These are phyloP conservation scores for Neostethus bicornis DNA, from an alignment of 2,797 vertebrate genomes.

Conservation along the genomic window DNA sequence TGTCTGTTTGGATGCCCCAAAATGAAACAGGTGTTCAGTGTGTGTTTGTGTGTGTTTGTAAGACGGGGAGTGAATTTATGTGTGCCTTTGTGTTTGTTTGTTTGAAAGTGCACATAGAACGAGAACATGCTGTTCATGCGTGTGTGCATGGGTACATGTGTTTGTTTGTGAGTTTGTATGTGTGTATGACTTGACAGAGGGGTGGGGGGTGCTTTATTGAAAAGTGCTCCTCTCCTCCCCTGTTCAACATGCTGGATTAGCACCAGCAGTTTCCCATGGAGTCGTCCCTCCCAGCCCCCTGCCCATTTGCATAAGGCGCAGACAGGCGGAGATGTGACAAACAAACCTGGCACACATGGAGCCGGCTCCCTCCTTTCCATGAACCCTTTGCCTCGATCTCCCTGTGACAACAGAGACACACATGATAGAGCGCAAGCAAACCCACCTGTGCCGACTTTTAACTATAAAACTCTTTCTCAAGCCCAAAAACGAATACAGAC, in stretches of 20 bases:
- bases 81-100: slow-evolving; percentile 66
- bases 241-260: slow-evolving; percentile 85
- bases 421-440: slow-evolving; percentile 19
- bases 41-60: slow-evolving; percentile 58
- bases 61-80: slow-evolving; percentile 43
- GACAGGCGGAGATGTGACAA: slow-evolving; percentile 83
- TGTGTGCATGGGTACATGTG: slow-evolving; percentile 34
- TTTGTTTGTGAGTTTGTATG: slow-evolving; percentile 33
- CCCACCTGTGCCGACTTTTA: slow-evolving; percentile 48
- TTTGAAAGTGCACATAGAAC: slow-evolving; percentile 41
- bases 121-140: slow-evolving; percentile 40
- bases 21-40: slow-evolving; percentile 82
- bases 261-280: slow-evolving; percentile 85
- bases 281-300: slow-evolving; percentile 65
- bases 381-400: slow-evolving; percentile 54
- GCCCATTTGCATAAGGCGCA: slow-evolving; percentile 83
- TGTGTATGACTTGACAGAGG: slow-evolving; percentile 68
- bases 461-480: slow-evolving; percentile 28
- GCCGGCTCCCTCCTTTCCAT: slow-evolving; percentile 73
- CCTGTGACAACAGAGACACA: slow-evolving; percentile 38
- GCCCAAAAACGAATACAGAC: slow-evolving; percentile 40
- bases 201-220: slow-evolving; percentile 75
- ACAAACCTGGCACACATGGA: slow-evolving; percentile 83
- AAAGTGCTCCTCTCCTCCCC: slow-evolving; percentile 80
- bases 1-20: slow-evolving; percentile 75